Evolutionary conservation across 2,888 invertebrate species (phyloP).

Genomic region (Polyommatus iphigenia): DNA sequence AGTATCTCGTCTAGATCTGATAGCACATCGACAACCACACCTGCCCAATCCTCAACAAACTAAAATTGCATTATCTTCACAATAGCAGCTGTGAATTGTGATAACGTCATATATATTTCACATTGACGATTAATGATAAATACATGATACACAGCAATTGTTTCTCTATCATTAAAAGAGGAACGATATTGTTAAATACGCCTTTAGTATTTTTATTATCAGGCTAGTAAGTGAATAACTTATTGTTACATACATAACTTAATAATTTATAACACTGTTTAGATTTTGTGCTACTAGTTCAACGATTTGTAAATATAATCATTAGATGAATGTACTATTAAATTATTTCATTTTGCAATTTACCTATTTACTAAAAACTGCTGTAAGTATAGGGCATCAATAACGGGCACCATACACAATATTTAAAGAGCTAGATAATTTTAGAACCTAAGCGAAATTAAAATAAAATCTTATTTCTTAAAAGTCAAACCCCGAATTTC

Average conservation of each 20-base stretch:
- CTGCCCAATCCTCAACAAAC: conserved; percentile 37
- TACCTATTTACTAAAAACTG: not conserved
- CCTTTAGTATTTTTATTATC: conserved; percentile 4
- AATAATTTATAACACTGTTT: conserved; percentile 13
- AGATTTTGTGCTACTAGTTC: not conserved
- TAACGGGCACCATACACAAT: too few relatives aligned
- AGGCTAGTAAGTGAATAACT: conserved; percentile 13
- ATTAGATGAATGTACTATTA: not conserved
- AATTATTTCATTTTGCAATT: not conserved
- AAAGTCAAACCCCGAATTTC: too few relatives aligned
- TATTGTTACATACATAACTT: not conserved
- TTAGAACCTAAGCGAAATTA: too few relatives aligned
- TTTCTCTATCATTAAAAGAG: not conserved
- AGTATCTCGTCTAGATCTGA: conserved; percentile 65
- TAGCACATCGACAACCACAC: conserved; percentile 43
- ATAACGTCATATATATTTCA: conserved; percentile 11
- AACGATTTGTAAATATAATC: conserved; percentile 12
- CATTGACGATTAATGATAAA: not conserved
- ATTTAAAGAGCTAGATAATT: too few relatives aligned
- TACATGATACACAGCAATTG: not conserved
- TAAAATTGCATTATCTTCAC: not conserved
- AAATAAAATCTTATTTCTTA: too few relatives aligned
- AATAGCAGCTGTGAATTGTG: not conserved
- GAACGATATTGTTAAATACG: not conserved
- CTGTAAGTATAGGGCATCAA: too few relatives aligned